These are phyloP conservation scores for Drosophila fungiperda DNA, from an alignment of 2,888 invertebrate species.

Conservation along the genomic window DNA sequence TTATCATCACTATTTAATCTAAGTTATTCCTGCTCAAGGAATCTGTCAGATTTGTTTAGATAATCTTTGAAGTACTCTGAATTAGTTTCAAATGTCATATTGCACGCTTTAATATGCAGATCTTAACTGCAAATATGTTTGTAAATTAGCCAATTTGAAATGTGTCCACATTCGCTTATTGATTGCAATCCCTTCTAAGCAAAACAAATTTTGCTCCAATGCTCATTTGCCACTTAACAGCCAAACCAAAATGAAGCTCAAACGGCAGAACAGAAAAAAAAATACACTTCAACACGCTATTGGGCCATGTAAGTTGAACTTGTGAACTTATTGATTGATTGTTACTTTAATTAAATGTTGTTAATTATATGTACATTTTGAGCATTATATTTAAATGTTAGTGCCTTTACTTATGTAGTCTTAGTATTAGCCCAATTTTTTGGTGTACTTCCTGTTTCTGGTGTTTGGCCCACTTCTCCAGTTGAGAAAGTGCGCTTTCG, in stretches of 20 bases:
- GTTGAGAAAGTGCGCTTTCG: slow-evolving; percentile 74
- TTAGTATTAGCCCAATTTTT: slow-evolving; percentile 86
- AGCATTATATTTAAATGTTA: background rate
- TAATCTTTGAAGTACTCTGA: slow-evolving; percentile 22
- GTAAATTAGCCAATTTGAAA: slow-evolving; percentile 39
- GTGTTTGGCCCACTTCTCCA: slow-evolving; percentile 84
- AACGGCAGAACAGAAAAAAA: slow-evolving; percentile 24
- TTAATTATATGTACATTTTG: background rate
- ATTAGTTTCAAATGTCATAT: slow-evolving; percentile 50
- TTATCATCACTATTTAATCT: background rate
- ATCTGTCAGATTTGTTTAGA: slow-evolving; percentile 2
- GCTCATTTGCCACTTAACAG: slow-evolving; percentile 30
- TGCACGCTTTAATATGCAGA: slow-evolving; percentile 32
- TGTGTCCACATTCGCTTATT: slow-evolving; percentile 9
- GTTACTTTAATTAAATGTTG: background rate
- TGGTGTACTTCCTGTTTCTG: slow-evolving; percentile 86
- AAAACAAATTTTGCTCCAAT: slow-evolving; percentile 3
- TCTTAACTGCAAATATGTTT: slow-evolving; percentile 42
- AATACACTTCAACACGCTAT: slow-evolving; percentile 86
- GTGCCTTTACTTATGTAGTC: slow-evolving; percentile 69
- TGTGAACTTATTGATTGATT: slow-evolving; percentile 7
- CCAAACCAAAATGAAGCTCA: slow-evolving; percentile 54
- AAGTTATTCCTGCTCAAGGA: background rate
- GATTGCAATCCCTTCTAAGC: slow-evolving; percentile 32
- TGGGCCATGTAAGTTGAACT: slow-evolving; percentile 83